Evolutionary conservation across 2,113 vertebrate genomes (phyloP), one percentile per base, ranked within the genome.

Genomic region (Aythya baeri): DNA sequence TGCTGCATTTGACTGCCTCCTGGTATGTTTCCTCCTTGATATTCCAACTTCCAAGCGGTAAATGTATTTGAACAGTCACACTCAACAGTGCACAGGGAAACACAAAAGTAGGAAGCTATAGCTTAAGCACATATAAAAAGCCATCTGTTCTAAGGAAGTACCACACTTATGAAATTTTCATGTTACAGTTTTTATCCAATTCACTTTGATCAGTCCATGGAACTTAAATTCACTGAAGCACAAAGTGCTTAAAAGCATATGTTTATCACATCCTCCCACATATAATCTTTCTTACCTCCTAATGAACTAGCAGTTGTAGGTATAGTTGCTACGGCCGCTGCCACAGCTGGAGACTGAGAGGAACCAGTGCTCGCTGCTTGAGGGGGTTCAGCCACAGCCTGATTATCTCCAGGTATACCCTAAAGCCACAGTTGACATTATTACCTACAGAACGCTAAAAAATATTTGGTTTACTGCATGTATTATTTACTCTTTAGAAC

Each of bases 321-420:
- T 20, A 97, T 75, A 50, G 98, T 97, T 31, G 97, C 96, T 34
- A 97, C 98, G 46, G 98, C 98, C 17, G 97, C 97, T 66, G 98
- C 96, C 46, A 96, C 97, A 78, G 96, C 94, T 84, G 98, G 97
- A 88, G 98, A 96, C 38, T 98, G 97, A 75, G 98, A 97, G 16
- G 98, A 96, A 72, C 97, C 98, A 36, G 98, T 97, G 50, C 92
- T 96, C 41, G 97, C 96, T 88, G 96, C 96, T 81, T 98, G 98
- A 81, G 98, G 94, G 13, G 98, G 96, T 14, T 98, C 98, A 91
- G 98, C 96, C 82, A 94, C 98, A 86, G 97, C 96, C 75, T 98
- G 98, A 86, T 96, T 98, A 94, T 99, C 99, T 83, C 98, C 98
- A 26, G 99, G 99, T 67, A 99, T 98, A 57, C 99, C 99, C 99